Evolutionary conservation across 2,888 invertebrate species (phyloP).

Genomic region (Stenurella melanura): DNA sequence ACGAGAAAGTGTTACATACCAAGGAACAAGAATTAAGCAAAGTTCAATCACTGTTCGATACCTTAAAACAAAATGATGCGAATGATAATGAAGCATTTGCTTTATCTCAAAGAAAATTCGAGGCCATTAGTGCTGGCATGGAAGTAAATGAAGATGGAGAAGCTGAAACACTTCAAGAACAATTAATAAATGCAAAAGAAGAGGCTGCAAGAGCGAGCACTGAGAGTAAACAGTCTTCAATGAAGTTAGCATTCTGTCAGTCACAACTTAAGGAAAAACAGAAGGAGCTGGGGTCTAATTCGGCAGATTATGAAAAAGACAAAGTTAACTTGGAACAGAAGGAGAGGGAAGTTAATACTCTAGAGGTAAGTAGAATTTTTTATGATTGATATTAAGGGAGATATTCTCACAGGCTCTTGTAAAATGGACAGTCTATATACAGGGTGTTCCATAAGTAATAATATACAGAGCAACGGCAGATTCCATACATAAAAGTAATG

Average conservation of each 20-base stretch:
- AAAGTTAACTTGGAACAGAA: slow-evolving; percentile 77
- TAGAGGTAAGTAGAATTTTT: slow-evolving; percentile 73
- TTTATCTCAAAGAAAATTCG: slow-evolving; percentile 85
- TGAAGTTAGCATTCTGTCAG: slow-evolving; percentile 82
- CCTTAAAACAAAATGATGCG: slow-evolving; percentile 81
- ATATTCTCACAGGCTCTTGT: too few relatives aligned
- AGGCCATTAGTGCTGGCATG: slow-evolving; percentile 85
- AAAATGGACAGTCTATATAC: too few relatives aligned
- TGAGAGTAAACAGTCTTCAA: slow-evolving; percentile 84
- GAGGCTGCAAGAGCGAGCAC: slow-evolving; percentile 86
- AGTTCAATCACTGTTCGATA: slow-evolving; percentile 79
- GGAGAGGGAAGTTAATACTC: slow-evolving; percentile 75
- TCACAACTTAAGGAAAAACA: slow-evolving; percentile 80
- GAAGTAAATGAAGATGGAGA: slow-evolving; percentile 86
- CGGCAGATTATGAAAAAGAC: slow-evolving; percentile 81
- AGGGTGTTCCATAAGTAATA: too few relatives aligned
- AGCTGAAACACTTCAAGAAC: slow-evolving; percentile 90
- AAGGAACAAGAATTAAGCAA: slow-evolving; percentile 79
- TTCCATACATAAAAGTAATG: too few relatives aligned
- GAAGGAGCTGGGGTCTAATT: slow-evolving; percentile 80
- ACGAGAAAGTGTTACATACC: slow-evolving; percentile 77
- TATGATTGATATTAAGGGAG: too few relatives aligned
- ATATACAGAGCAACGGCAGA: too few relatives aligned
- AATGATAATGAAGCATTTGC: slow-evolving; percentile 81
- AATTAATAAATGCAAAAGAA: slow-evolving; percentile 88